These are phyloP conservation scores for Champsocephalus gunnari DNA, from an alignment of 2,797 vertebrate species.

Conservation along the genomic window DNA sequence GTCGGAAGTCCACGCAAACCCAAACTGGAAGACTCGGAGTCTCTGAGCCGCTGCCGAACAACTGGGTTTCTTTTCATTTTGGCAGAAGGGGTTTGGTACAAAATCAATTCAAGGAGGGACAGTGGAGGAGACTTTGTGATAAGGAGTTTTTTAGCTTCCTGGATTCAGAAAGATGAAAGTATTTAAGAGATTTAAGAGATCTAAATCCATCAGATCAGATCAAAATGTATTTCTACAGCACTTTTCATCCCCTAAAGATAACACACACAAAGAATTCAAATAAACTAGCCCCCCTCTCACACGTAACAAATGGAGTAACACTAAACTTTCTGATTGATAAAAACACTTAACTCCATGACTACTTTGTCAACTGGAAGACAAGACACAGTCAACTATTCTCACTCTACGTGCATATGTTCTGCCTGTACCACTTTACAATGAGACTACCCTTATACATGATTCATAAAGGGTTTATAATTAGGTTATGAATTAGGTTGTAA, in stretches of 20 bases:
- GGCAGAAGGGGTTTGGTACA: conserved; percentile 63
- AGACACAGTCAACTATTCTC: conserved; percentile 9
- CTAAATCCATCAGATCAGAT: too few species aligned
- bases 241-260: background rate
- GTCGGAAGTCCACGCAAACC: conserved; percentile 77
- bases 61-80: conserved; percentile 61
- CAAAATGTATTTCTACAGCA: too few species aligned
- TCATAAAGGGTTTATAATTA: too few species aligned
- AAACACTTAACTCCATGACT: too few species aligned
- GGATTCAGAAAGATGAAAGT: conserved; percentile 25
- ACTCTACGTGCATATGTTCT: background rate
- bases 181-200: conserved; percentile 5
- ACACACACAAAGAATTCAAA: too few species aligned
- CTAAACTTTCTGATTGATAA: too few species aligned
- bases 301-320: too few species aligned
- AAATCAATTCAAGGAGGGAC: conserved; percentile 40
- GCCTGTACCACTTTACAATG: too few species aligned
- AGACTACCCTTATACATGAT: too few species aligned
- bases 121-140: conserved; percentile 38
- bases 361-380: conserved; percentile 13
- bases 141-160: conserved; percentile 22
- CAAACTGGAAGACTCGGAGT: conserved; percentile 46
- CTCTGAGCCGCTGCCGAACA: conserved; percentile 61
- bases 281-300: too few species aligned
- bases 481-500: too few species aligned